Conservation (phyloP, 1,140 invertebrate genomes). For the Plectrocnemia conspersa region DNA sequence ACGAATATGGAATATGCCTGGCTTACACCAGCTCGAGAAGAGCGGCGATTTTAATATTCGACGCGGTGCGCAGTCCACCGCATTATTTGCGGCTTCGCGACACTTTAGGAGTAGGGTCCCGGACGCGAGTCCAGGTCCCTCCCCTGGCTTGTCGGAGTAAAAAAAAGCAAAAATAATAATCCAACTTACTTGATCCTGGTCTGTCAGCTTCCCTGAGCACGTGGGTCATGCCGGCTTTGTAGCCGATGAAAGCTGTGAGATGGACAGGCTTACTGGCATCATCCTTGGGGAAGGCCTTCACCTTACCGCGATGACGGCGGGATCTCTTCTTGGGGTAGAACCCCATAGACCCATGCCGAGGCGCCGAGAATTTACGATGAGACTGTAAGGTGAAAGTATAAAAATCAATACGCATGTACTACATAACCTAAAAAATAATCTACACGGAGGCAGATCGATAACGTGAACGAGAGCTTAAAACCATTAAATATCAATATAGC, state of each 20-base stretch:
- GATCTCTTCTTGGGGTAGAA: conserved; percentile 99
- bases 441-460: background rate
- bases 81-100: conserved; percentile 28
- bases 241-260: conserved; percentile 95
- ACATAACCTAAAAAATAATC: background rate
- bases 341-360: conserved; percentile 98
- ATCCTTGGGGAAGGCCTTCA: conserved; percentile 99
- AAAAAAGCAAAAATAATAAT: too few relatives aligned
- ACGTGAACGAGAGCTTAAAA: too few relatives aligned
- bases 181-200: conserved; percentile 97
- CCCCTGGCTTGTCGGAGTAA: conserved; percentile 23
- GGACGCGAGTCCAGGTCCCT: conserved; percentile 13
- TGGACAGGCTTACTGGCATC: conserved; percentile 94
- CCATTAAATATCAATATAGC: background rate
- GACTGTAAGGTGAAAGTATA: conserved; percentile 63
- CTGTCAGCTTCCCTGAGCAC: conserved; percentile 98
- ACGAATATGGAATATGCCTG: conserved; percentile 54
- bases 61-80: conserved; percentile 38
- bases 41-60: conserved; percentile 44
- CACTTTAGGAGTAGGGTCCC: too few relatives aligned
- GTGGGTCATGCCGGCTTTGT: conserved; percentile 99
- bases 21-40: conserved; percentile 40
- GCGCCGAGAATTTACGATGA: conserved; percentile 99
- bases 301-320: conserved; percentile 92
- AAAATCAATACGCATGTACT: background rate